Evolutionary conservation across 2,113 vertebrate genomes (phyloP).

Genomic region (Saimiri boliviensis): DNA sequence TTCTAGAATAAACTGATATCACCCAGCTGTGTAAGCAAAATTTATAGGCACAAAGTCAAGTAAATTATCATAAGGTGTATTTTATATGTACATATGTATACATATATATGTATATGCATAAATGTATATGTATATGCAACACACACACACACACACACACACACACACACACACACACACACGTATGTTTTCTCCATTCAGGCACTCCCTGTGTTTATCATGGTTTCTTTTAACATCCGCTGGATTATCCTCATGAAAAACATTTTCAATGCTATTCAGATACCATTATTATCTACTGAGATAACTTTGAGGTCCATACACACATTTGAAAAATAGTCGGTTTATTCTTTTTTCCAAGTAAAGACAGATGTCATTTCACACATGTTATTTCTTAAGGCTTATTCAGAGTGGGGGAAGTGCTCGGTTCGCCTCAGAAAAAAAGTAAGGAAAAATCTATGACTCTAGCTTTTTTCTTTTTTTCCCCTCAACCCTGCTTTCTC

Average conservation of each 20-base stretch:
- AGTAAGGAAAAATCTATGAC: slow-evolving; percentile 35
- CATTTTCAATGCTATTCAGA: not conserved
- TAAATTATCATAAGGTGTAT: not conserved
- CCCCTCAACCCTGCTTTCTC: slow-evolving; percentile 69
- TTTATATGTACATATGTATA: not conserved
- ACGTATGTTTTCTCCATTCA: not conserved
- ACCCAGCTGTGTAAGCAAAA: not conserved
- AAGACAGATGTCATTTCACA: not conserved
- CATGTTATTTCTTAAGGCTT: not conserved
- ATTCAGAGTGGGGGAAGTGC: not conserved
- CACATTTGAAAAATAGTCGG: not conserved
- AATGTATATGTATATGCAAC: too few relatives aligned
- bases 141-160: too few relatives aligned
- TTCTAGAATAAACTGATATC: not conserved
- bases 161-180: too few relatives aligned
- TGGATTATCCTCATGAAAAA: not conserved
- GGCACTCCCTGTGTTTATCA: not conserved
- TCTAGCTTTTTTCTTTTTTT: not conserved
- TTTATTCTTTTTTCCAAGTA: not conserved
- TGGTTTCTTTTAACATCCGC: not conserved
- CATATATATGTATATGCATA: too few relatives aligned
- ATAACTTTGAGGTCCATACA: not conserved
- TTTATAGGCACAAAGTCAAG: not conserved
- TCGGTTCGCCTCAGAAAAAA: not conserved
- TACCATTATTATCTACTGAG: not conserved